These are phyloP conservation scores for Argya squamiceps DNA, from an alignment of 2,797 vertebrate genomes.

Conservation along the genomic window DNA sequence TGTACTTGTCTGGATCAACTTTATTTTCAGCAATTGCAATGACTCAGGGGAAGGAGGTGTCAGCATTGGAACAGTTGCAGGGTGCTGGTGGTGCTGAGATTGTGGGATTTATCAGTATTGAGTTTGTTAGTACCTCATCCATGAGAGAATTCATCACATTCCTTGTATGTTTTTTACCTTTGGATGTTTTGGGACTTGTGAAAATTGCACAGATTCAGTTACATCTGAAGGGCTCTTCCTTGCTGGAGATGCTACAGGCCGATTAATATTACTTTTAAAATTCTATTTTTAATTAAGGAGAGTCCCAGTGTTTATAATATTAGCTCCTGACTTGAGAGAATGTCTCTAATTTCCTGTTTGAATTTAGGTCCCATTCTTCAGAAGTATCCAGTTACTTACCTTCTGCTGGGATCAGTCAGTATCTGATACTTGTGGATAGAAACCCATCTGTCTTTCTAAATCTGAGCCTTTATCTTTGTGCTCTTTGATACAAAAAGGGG, in stretches of 20 bases:
- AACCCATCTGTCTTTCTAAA: constrained; percentile 51
- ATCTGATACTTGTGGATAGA: constrained; percentile 36
- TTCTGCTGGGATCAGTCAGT: constrained; percentile 51
- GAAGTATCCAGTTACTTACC: constrained; percentile 1
- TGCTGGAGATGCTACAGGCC: background rate
- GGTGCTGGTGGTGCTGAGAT: background rate
- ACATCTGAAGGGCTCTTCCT: background rate
- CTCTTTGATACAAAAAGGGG: constrained; percentile 10
- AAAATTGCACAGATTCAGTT: background rate
- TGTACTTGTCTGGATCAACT: background rate
- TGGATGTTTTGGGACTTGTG: fast-evolving
- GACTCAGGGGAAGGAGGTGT: background rate
- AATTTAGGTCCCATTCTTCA: constrained; percentile 24
- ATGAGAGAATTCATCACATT: background rate
- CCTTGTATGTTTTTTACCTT: background rate
- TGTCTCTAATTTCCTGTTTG: constrained; percentile 32
- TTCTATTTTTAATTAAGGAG: background rate
- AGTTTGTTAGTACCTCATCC: background rate
- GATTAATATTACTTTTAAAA: background rate
- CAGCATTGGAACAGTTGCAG: background rate
- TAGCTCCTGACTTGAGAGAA: background rate
- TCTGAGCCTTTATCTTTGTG: constrained; percentile 44
- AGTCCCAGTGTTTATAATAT: background rate
- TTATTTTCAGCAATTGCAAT: background rate
- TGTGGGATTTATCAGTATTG: background rate